phyloP scores from a whole-genome alignment of 2,797 vertebrate species.

The Sylvia borin region DNA sequence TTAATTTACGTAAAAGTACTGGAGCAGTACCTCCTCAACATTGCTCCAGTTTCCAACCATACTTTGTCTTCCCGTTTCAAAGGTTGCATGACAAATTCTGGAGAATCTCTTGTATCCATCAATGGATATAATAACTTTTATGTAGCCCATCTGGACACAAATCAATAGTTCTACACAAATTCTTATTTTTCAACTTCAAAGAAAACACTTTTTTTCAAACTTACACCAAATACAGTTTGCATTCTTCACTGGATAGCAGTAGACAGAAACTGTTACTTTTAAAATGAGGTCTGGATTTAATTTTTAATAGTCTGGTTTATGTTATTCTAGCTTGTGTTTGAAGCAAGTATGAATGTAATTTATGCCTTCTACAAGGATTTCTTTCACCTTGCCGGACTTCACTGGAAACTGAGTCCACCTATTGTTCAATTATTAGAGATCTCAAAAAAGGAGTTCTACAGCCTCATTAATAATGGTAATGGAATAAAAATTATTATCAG shows the following conservation, averaged over 20 bases:
- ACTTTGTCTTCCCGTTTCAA: neutral
- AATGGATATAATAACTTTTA: neutral
- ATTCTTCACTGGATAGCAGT: neutral
- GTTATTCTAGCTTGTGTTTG: neutral
- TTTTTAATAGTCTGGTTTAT: neutral
- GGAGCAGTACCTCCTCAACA: neutral
- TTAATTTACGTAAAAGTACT: neutral
- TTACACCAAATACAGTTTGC: neutral
- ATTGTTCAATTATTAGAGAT: neutral
- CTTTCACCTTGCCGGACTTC: neutral
- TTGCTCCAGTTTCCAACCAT: neutral
- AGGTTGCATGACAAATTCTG: neutral
- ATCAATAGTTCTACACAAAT: neutral
- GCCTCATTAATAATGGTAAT: neutral
- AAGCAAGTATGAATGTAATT: neutral
- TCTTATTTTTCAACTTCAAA: neutral
- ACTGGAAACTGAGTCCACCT: neutral
- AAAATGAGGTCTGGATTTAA: neutral
- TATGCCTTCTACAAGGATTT: neutral
- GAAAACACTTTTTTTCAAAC: neutral
- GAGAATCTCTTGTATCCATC: neutral
- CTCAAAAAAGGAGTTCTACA: neutral
- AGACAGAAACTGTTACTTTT: neutral
- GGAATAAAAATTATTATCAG: neutral
- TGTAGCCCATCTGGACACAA: neutral